Evolutionary conservation across 2,888 invertebrate species (phyloP).

Genomic region (Ctena decussata): DNA sequence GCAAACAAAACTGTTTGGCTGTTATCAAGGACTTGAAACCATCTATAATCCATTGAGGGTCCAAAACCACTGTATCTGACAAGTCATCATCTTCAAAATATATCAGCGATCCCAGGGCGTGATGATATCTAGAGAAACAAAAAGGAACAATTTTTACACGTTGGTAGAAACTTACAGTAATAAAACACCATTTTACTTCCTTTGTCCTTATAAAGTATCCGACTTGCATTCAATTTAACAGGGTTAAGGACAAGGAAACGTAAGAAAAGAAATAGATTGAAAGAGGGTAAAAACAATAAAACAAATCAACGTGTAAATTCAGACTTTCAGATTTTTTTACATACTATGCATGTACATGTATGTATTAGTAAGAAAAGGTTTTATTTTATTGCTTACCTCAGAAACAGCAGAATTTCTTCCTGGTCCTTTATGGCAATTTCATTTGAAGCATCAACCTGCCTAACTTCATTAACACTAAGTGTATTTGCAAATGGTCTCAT

Average conservation of each 20-base stretch:
- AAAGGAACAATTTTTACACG: background rate
- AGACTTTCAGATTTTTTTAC: too few species aligned
- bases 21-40: conserved; percentile 61
- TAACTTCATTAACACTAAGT: conserved; percentile 40
- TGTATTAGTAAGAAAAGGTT: too few species aligned
- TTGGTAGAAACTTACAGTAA: too few species aligned
- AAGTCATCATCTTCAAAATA: conserved; percentile 61
- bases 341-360: too few species aligned
- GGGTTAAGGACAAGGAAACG: too few species aligned
- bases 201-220: too few species aligned
- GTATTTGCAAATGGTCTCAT: conserved; percentile 42
- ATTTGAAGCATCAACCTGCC: conserved; percentile 36
- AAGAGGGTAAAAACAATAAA: too few species aligned
- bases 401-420: conserved; percentile 59
- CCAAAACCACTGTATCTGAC: conserved; percentile 50
- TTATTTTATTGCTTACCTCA: too few species aligned
- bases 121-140: conserved; percentile 49
- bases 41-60: conserved; percentile 66
- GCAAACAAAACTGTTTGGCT: conserved; percentile 47
- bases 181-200: too few species aligned
- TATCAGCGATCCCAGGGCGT: conserved; percentile 54
- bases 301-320: too few species aligned
- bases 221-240: too few species aligned
- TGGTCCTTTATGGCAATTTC: conserved; percentile 48
- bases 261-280: too few species aligned